Evolutionary conservation across 2,113 vertebrate species (phyloP).

Genomic region (Salvelinus fontinalis): DNA sequence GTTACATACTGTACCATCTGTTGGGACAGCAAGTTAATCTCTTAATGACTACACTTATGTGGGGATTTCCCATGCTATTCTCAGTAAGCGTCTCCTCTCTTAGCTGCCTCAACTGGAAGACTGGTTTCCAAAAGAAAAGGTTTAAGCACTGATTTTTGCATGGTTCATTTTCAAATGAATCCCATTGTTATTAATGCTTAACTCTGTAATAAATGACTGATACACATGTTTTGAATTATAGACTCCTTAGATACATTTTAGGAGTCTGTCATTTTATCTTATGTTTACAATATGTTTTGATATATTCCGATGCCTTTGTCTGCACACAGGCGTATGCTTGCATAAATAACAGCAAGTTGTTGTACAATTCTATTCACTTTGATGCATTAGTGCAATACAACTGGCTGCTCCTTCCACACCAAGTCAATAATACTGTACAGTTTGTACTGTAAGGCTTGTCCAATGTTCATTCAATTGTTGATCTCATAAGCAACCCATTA

Average conservation of each 20-base stretch:
- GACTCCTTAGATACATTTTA: not conserved
- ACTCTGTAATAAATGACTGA: conserved; percentile 25
- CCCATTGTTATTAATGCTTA: not conserved
- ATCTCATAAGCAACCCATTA: not conserved
- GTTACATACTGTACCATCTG: conserved; percentile 24
- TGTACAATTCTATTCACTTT: not conserved
- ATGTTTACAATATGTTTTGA: not conserved
- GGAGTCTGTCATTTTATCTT: not conserved
- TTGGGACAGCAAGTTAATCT: conserved; percentile 8
- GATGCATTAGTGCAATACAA: not conserved
- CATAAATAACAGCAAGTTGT: not conserved
- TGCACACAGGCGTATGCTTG: not conserved
- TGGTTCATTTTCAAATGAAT: not conserved
- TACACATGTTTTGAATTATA: not conserved
- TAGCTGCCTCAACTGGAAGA: conserved; percentile 22
- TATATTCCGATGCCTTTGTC: not conserved
- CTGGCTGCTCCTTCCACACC: not conserved
- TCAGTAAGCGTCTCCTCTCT: not conserved
- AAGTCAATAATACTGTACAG: not conserved
- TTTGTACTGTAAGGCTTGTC: not conserved
- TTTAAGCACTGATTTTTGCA: conserved; percentile 1
- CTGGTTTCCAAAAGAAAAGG: conserved; percentile 15
- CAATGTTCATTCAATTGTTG: not conserved
- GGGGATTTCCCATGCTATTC: conserved; percentile 8
- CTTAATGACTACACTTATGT: conserved; percentile 7